phyloP scores from a whole-genome alignment of 2,888 invertebrate species.

The Mycalesis mineus region DNA sequence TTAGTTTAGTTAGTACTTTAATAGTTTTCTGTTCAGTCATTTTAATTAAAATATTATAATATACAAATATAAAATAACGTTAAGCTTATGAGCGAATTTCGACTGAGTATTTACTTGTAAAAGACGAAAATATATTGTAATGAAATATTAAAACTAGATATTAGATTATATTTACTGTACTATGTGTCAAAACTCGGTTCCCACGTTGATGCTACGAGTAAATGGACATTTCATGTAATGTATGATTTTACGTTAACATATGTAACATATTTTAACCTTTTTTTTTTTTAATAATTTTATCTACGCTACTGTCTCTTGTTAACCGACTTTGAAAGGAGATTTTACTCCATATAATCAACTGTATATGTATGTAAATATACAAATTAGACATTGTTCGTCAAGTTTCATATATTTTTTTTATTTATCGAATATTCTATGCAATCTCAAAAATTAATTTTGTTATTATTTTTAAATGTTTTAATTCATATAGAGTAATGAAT shows the following conservation, averaged over 20 bases:
- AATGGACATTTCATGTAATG: background rate
- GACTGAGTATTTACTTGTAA: constrained; percentile 7
- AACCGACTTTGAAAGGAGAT: too few species aligned
- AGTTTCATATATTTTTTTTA: background rate
- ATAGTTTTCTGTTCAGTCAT: background rate
- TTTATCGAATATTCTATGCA: background rate
- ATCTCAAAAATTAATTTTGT: background rate
- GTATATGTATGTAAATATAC: too few species aligned
- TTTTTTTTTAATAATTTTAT: background rate
- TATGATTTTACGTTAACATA: background rate
- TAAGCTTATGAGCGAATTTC: constrained; percentile 5
- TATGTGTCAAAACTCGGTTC: constrained; percentile 1
- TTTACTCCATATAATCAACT: too few species aligned
- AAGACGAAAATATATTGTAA: background rate
- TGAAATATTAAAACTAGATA: background rate
- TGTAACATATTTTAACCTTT: too few species aligned
- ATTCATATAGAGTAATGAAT: too few species aligned
- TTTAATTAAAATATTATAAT: background rate
- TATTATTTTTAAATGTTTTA: too few species aligned
- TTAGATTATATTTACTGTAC: background rate
- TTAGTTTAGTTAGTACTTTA: background rate
- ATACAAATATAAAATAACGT: background rate
- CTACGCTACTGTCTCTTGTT: background rate
- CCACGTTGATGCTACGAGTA: background rate
- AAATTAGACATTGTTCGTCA: background rate